Evolutionary conservation across 2,113 vertebrate genomes (phyloP), one percentile per base, ranked within the genome.

Genomic region (Ophthalmolycus amberensis): DNA sequence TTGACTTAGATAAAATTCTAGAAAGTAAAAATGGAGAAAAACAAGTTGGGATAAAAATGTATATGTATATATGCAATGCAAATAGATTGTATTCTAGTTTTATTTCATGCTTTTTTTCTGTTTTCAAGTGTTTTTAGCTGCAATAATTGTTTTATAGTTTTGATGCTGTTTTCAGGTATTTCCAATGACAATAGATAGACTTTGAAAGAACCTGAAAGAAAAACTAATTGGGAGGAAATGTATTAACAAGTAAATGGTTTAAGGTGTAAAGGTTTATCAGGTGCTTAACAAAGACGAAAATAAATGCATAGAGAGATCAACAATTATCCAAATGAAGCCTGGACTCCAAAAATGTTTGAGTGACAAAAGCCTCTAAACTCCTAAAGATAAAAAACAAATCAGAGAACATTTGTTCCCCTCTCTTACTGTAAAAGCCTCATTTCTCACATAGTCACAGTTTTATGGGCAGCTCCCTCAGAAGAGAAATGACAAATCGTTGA

Each of bases 401-500:
- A 67, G 18, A 10, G 48, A 48, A 32, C 12, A 38, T 60, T 46
- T 52, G 3, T 80, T 85, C 29, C 77, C 70, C 72, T 46, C 16
- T 54, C 40, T 70, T 7, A 71, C 64, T 59, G 42, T 75, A 52
- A 85, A 67, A 46, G 34, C 40, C 44, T 60, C 37, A 64, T 63
- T 44, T 77, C 48, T 83, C 66, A 60, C 22, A 77, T 16, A 37
- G 25, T 64, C 65, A 38, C 37, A 32, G 54, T 73, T 71, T 48
- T 75, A 68, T 77, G 50, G 62, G 64, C 75, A 89, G 52, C 38
- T 68, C 12, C 8, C 25, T 46, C 54, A 83, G 37, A 59, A 71
- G 27, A 79, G 83, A 75, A 60, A 62, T 56, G 72, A 73, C 34
- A 59, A 65, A 59, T 77, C 18, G 50, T 79, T 71, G 60, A 65